phyloP scores from a whole-genome alignment of 1,140 invertebrate species.

The Drosophila repleta region DNA sequence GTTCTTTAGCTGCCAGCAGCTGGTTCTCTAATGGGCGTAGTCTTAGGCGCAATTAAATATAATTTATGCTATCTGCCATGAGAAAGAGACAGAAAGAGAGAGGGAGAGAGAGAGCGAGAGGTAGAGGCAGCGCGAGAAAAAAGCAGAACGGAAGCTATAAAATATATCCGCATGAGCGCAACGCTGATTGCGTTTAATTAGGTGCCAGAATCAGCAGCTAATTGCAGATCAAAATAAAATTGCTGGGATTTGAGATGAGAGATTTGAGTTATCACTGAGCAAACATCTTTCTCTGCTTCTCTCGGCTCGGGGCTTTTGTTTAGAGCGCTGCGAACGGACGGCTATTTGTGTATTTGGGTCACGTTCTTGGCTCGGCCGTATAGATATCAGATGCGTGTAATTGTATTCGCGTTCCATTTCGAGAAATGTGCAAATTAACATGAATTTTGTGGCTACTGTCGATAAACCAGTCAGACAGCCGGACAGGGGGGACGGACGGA shows the following conservation, averaged over 20 bases:
- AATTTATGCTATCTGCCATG: slow-evolving; percentile 33
- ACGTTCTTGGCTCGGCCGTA: slow-evolving; percentile 55
- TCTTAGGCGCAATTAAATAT: slow-evolving; percentile 48
- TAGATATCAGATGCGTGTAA: slow-evolving; percentile 48
- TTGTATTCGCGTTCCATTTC: slow-evolving; percentile 62
- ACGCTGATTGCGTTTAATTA: slow-evolving; percentile 63
- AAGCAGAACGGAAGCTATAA: slow-evolving; percentile 73
- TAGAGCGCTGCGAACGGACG: slow-evolving; percentile 5
- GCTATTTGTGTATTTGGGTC: slow-evolving; percentile 80
- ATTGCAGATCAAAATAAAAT: slow-evolving; percentile 30
- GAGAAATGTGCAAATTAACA: slow-evolving; percentile 75
- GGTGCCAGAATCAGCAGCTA: slow-evolving; percentile 50
- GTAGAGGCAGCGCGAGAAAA: not conserved
- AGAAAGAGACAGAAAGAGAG: not conserved
- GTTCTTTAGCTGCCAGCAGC: slow-evolving; percentile 5
- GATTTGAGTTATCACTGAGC: slow-evolving; percentile 27
- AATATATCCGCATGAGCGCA: slow-evolving; percentile 54
- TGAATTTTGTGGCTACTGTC: slow-evolving; percentile 65
- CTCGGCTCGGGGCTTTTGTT: slow-evolving; percentile 44
- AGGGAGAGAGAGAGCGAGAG: not conserved
- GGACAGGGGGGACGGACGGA: not conserved
- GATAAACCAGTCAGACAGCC: slow-evolving; percentile 28
- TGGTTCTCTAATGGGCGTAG: slow-evolving; percentile 26
- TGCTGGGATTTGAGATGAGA: slow-evolving; percentile 25
- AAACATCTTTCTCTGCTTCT: slow-evolving; percentile 25